A percentile compares a stretch with the other conserved stretches of the same genome.
Evolutionary conservation across 2,888 invertebrate species (phyloP).

Genomic region (Troides oblongomaculatus): DNA sequence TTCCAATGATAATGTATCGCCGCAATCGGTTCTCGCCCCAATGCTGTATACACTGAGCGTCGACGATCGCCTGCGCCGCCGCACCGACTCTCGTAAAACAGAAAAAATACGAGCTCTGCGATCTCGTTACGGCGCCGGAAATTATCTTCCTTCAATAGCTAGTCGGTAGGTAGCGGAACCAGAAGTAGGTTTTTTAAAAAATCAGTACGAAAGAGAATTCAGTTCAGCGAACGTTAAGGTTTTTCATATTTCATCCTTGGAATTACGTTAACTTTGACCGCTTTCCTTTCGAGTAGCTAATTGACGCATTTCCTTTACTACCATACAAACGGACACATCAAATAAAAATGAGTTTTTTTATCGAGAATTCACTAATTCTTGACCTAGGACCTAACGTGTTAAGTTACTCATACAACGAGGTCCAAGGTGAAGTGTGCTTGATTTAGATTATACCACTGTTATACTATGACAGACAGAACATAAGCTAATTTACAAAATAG

Average conservation of each 20-base stretch:
- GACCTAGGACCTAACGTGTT: no score
- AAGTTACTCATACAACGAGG: no score
- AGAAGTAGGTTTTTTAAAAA: neutral
- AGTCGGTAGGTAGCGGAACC: constrained; percentile 1
- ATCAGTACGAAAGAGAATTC: neutral
- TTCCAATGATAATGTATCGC: constrained; percentile 1
- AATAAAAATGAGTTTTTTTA: no score
- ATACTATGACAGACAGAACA: no score
- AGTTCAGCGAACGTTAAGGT: neutral
- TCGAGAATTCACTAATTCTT: no score
- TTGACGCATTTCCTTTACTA: no score
- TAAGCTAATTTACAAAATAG: no score
- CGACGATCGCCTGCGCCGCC: neutral
- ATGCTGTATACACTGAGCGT: neutral
- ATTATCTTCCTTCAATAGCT: constrained; percentile 33
- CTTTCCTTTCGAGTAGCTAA: neutral
- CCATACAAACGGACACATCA: no score
- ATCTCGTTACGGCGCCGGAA: constrained; percentile 39
- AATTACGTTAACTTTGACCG: neutral
- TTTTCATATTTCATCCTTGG: neutral
- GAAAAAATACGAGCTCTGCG: constrained; percentile 30
- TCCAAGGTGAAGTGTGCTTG: no score
- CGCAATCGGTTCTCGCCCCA: neutral
- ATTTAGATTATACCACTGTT: no score
- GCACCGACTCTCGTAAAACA: constrained; percentile 18